Evolutionary conservation across 92 coral and sea anemone species (phyloP).

Genomic region (Parazoanthus atlanticus): DNA sequence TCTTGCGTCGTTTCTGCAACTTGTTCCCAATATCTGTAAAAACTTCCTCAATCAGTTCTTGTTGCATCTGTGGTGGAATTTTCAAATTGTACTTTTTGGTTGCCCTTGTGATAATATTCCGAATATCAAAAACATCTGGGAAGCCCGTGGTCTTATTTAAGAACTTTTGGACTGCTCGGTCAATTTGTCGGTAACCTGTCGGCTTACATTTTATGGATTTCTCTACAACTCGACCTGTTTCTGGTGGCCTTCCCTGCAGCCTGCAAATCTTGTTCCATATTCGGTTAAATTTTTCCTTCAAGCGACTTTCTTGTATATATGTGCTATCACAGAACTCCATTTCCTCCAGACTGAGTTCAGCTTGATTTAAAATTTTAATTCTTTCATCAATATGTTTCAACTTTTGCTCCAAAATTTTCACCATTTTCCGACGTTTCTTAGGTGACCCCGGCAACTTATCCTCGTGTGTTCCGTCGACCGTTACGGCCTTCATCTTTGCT

Average conservation of each 20-base stretch:
- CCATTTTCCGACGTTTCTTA: conserved; percentile 61
- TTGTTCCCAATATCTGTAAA: conserved; percentile 89
- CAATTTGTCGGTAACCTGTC: conserved; percentile 78
- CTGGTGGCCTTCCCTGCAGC: conserved; percentile 77
- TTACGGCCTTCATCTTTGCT: neutral
- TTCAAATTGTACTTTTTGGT: conserved; percentile 72
- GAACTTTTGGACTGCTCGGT: conserved; percentile 73
- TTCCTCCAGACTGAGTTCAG: conserved; percentile 91
- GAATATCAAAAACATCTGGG: conserved; percentile 91
- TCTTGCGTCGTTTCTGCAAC: conserved; percentile 85
- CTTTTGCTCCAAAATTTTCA: conserved; percentile 58
- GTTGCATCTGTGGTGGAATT: conserved; percentile 62
- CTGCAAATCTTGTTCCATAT: conserved; percentile 86
- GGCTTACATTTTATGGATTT: conserved; percentile 61
- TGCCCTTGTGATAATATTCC: conserved; percentile 60
- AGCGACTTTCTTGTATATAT: conserved; percentile 76
- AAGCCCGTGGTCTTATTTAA: conserved; percentile 66
- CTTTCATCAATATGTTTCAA: conserved; percentile 62
- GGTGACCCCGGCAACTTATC: conserved; percentile 30
- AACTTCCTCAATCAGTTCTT: conserved; percentile 79
- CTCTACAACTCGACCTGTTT: conserved; percentile 91
- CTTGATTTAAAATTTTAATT: conserved; percentile 78
- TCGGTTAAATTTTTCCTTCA: conserved; percentile 77
- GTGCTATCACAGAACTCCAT: conserved; percentile 84
- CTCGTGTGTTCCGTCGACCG: neutral